Evolutionary conservation across 2,113 vertebrate species (phyloP).

Genomic region (Eretmochelys imbricata): DNA sequence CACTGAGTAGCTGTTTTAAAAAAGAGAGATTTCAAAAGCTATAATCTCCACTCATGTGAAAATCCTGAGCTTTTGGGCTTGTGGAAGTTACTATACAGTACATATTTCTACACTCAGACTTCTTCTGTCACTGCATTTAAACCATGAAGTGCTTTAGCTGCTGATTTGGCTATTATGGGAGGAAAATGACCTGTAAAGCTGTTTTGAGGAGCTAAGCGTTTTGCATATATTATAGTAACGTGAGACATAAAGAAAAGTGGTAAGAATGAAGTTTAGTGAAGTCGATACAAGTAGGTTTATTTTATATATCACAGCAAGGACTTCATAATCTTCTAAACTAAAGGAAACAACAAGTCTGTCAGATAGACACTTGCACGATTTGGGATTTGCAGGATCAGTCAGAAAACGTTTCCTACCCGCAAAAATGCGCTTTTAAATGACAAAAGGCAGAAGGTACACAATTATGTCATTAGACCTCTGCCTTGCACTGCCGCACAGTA

Average conservation of each 20-base stretch:
- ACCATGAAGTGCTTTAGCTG: conserved; percentile 67
- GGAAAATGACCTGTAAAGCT: conserved; percentile 77
- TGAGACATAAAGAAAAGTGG: conserved; percentile 61
- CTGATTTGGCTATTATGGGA: conserved; percentile 72
- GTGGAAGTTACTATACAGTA: conserved; percentile 52
- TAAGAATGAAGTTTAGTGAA: conserved; percentile 76
- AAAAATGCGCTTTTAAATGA: conserved; percentile 41
- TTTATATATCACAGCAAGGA: conserved; percentile 58
- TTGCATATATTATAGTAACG: conserved; percentile 74
- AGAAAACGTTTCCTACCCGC: conserved; percentile 39
- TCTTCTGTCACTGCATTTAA: conserved; percentile 67
- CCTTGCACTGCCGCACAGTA: neutral
- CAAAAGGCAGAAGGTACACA: conserved; percentile 54
- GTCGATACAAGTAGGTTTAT: conserved; percentile 60
- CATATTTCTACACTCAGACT: conserved; percentile 61
- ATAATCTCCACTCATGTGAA: conserved; percentile 61
- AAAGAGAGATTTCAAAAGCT: conserved; percentile 40
- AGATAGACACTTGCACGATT: conserved; percentile 59
- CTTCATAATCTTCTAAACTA: conserved; percentile 67
- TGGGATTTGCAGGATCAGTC: conserved; percentile 61
- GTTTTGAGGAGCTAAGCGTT: conserved; percentile 72
- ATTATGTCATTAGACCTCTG: conserved; percentile 34
- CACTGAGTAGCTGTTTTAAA: neutral
- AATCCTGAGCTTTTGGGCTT: conserved; percentile 45
- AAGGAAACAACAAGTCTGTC: conserved; percentile 37